Evolutionary conservation across 2,797 vertebrate species (phyloP), one percentile per base, ranked within the genome.

Genomic region (Chelidonichthys spinosus): DNA sequence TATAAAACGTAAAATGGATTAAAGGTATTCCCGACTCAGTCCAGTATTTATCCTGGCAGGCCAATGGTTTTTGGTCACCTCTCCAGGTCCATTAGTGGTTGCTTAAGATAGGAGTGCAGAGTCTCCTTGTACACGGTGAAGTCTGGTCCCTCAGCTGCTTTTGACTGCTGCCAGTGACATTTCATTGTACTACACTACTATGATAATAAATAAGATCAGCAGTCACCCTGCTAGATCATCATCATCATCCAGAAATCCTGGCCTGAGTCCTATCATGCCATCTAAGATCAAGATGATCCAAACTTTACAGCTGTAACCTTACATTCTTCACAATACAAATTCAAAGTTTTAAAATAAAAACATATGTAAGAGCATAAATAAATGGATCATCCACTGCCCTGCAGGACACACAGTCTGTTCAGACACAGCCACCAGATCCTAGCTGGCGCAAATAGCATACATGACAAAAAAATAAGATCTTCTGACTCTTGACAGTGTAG

Each of bases 311-410:
- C 7, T 67, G 8, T 25, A 68, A 69, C 18, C 9, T 63, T 64
- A 71, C 13, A 18, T 49, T 64, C 56, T 56, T 71, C 44, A 82
- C 33, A 70, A 33, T 10, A 11, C 69, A 80, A 72, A 81, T 25
- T 25, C 25, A 63, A 56, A 64, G 47, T 8, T 56, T 56, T 39
- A 11, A 47, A 76, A 82, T 84, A 75, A 81, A 49, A 78, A 74
- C 13, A 75, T 77, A 76, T n/a, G 74, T 18, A 63, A 37, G 2
- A 61, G 36, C 78, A 89, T 89, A 91, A 91, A 89, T 91, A 85
- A 83, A 82, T 43, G 13, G n/a, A 61, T 46, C 58, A 72, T 88
- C 37, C 69, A 78, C 80, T 86, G 84, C 59, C 74, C 88, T 72
- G 83, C 85, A 91, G 83, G 82, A 83, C 69, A 69, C 32, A 58